Conservation (phyloP, 1,140 invertebrate species). For the Melanaphis sacchari region DNA sequence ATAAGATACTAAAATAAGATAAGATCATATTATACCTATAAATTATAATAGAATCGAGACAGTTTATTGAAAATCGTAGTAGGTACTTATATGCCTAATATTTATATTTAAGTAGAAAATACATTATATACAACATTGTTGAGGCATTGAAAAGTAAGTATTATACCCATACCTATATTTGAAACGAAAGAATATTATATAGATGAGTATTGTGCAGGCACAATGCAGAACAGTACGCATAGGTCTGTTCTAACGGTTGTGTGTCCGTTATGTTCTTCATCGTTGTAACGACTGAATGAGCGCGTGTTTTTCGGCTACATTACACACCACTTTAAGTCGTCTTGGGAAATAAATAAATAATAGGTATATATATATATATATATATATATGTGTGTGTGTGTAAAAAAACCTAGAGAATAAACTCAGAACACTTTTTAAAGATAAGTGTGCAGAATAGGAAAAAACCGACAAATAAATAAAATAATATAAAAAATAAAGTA, state of each 20-base stretch:
- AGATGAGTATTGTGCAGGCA: neutral
- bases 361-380: neutral
- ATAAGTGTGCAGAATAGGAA: neutral
- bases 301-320: conserved; percentile 44
- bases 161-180: neutral
- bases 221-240: conserved; percentile 14
- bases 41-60: too few relatives aligned
- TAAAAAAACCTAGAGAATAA: neutral
- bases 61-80: too few relatives aligned
- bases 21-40: too few relatives aligned
- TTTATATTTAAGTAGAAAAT: too few relatives aligned
- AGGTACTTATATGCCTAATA: too few relatives aligned
- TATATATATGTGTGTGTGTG: neutral
- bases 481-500: neutral
- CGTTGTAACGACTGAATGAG: conserved; percentile 42
- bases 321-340: conserved; percentile 6
- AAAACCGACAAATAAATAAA: conserved; percentile 1
- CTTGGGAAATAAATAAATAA: neutral
- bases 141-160: neutral
- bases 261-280: conserved; percentile 36
- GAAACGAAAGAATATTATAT: neutral
- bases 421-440: neutral
- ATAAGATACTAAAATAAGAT: too few relatives aligned
- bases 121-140: too few relatives aligned
- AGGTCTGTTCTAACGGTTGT: conserved; percentile 39